Evolutionary conservation across 2,888 invertebrate species (phyloP).

Genomic region (Drosophila tripunctata): DNA sequence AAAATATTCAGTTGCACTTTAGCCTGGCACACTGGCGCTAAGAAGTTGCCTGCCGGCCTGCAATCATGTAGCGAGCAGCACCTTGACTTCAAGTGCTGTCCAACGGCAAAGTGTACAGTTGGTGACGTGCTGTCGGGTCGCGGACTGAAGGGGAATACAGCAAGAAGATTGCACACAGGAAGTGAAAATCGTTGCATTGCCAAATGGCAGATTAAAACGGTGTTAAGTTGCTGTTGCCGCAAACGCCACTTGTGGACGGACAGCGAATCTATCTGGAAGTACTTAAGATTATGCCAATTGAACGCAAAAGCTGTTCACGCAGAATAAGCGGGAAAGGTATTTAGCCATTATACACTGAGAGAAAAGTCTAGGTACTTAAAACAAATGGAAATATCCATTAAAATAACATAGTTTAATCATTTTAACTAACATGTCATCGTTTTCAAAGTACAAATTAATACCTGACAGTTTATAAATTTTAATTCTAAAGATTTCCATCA

Average conservation of each 20-base stretch:
- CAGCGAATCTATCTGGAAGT: conserved; percentile 31
- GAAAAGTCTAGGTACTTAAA: too few species aligned
- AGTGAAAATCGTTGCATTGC: conserved; percentile 56
- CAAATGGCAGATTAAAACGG: conserved; percentile 76
- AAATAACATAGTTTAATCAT: too few species aligned
- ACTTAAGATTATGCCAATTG: conserved; percentile 43
- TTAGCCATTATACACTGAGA: background rate
- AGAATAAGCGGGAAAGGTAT: conserved; percentile 6
- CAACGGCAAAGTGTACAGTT: conserved; percentile 2
- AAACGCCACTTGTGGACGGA: conserved; percentile 45
- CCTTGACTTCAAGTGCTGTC: conserved; percentile 51
- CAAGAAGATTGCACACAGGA: conserved; percentile 27
- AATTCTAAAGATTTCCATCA: too few species aligned
- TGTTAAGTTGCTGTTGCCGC: conserved; percentile 64
- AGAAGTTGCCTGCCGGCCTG: conserved; percentile 64
- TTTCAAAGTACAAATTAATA: too few species aligned
- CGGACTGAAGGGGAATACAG: background rate
- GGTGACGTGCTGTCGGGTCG: background rate
- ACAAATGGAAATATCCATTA: too few species aligned
- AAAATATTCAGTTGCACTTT: conserved; percentile 81
- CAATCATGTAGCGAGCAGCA: conserved; percentile 66
- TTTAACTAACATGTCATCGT: too few species aligned
- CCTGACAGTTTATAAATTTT: too few species aligned
- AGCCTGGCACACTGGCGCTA: conserved; percentile 66
- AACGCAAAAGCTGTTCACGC: conserved; percentile 39